A percentile compares a stretch with the other conserved stretches of the same genome.
Evolutionary conservation across 2,888 invertebrate species (phyloP).

Genomic region (Piscicola geometra): DNA sequence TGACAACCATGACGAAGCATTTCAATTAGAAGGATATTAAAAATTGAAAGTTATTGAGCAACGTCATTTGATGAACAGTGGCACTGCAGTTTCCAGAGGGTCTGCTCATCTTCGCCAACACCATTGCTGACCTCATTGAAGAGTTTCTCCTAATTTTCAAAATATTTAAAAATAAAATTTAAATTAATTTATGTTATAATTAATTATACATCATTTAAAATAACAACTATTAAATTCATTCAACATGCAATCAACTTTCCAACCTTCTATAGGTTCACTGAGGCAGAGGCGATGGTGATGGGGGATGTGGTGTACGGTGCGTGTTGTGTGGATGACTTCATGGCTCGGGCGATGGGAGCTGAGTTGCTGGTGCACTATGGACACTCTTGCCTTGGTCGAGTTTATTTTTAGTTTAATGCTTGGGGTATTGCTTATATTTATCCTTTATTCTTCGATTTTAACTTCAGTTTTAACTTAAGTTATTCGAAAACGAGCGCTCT

Average conservation of each 20-base stretch:
- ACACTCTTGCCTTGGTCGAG: conserved; percentile 74
- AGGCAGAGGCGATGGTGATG: conserved; percentile 88
- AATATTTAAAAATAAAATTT: neutral
- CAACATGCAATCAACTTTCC: neutral
- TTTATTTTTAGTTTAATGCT: neutral
- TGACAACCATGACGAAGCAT: neutral
- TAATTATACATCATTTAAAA: too few relatives aligned
- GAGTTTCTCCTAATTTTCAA: conserved; percentile 45
- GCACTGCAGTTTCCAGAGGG: conserved; percentile 96
- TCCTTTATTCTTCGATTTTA: neutral
- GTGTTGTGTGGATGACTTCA: conserved; percentile 95
- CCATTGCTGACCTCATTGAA: conserved; percentile 86
- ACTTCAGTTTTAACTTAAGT: too few relatives aligned
- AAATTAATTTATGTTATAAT: too few relatives aligned
- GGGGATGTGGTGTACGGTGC: conserved; percentile 99
- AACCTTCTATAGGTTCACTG: conserved; percentile 58
- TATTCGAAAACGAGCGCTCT: too few relatives aligned
- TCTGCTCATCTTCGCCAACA: conserved; percentile 82
- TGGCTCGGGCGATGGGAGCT: conserved; percentile 80
- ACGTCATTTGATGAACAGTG: conserved; percentile 58
- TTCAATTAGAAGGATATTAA: neutral
- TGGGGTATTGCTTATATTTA: too few relatives aligned
- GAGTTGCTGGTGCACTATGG: conserved; percentile 93
- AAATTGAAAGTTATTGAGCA: neutral
- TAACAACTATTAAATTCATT: neutral